Conservation (phyloP, 1,140 invertebrate species). For the Leptinotarsa undecemlineata region DNA sequence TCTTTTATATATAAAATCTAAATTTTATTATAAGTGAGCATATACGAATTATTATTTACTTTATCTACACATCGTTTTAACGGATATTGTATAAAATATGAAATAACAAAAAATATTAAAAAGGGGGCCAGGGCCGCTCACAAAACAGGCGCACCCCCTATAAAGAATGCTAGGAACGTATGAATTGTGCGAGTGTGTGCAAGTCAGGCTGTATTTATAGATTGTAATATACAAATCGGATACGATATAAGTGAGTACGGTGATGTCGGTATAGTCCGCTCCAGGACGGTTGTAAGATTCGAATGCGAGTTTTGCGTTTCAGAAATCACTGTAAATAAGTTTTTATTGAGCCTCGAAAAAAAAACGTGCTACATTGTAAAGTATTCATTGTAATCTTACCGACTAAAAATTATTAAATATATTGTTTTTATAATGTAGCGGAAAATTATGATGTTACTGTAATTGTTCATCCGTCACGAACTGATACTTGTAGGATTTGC, state of each 20-base stretch:
- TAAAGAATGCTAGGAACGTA: conserved; percentile 22
- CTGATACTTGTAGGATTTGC: conserved; percentile 22
- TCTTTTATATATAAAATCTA: conserved; percentile 42
- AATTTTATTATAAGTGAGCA: conserved; percentile 41
- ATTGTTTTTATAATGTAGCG: conserved; percentile 28
- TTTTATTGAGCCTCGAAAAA: conserved; percentile 18
- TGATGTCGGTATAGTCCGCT: conserved; percentile 36
- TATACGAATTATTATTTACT: conserved; percentile 43
- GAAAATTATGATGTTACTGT: conserved; percentile 24
- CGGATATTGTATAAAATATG: conserved; percentile 42
- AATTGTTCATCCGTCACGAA: conserved; percentile 30
- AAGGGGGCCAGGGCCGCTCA: conserved; percentile 30
- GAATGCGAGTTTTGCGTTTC: background rate
- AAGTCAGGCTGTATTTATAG: conserved; percentile 53
- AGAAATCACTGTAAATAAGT: conserved; percentile 3
- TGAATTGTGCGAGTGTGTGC: conserved; percentile 45
- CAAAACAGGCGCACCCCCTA: conserved; percentile 25
- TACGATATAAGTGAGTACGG: conserved; percentile 40
- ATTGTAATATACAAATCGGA: conserved; percentile 40
- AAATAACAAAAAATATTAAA: conserved; percentile 40
- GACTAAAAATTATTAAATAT: background rate
- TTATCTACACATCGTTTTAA: conserved; percentile 38
- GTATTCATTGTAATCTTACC: conserved; percentile 8
- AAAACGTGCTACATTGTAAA: conserved; percentile 26
- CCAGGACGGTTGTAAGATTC: too few relatives aligned